Base-by-base conservation (phyloP, 2,888 invertebrate genomes). In the Cloeon dipterum region DNA sequence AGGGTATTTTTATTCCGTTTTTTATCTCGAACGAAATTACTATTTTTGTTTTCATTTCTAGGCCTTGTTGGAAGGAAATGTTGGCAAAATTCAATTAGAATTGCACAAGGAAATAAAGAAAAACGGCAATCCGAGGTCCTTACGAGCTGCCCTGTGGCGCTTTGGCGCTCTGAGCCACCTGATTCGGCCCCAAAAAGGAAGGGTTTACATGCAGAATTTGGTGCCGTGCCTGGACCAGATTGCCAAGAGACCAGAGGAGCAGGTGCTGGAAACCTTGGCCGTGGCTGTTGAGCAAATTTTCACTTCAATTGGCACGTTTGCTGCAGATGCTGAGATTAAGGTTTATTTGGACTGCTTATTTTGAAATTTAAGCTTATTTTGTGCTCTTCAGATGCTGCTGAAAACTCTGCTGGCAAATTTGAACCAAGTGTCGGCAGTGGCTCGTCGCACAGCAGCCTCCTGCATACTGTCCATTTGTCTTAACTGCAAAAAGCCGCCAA, bases 71-170 rank as follows among this genome's bases (percentile, higher is more conserved):
- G 73, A 74, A 50, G 68, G 68, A 16, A 69, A 73, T 45, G 65
- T 76, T 10, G 69, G 72, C 19, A 70, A 78, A 48, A 65, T 85
- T 38, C 72, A 78, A 49, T 70, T 79, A 49, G 82, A 82, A 54
- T 58, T 86, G 32, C 81, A 77, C 50, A 75, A 76, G 46, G 81
- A 78, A 58, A 76, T 85, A 32, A 78, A 79, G 52, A 72, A 72
- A 50, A 82, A 82, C 56, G 76, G 78, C 3, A 51, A 65, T 25
- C 63, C 71, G 1, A 64, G 79, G 40, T 70, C 74, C 21, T 54
- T 86, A 34, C 62, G 77, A 44, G 77, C 78, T 34, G 81, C 83
- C 20, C 56, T 86, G 4, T 70, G 68, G 59, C 59, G 78, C 41
- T 83, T 85, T 57, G 70, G 75, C 1, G 68, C 76, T 47, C 65